Evolutionary conservation across 2,797 vertebrate species (phyloP).

Genomic region (Florisuga fusca): DNA sequence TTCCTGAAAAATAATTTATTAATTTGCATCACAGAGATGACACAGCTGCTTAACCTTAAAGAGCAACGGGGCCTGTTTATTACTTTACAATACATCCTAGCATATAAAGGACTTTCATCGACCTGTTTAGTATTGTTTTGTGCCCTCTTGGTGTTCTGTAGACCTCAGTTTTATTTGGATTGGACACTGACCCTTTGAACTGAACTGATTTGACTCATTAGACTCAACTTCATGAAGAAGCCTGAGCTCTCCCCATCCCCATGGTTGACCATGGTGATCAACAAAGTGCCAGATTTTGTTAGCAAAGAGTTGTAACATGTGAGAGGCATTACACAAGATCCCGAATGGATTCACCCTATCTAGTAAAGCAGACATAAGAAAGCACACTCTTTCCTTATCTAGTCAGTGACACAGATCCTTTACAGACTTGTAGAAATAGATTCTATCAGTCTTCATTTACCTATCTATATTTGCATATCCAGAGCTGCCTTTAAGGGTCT

Average conservation of each 20-base stretch:
- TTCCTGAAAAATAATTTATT: neutral
- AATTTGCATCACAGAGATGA: neutral
- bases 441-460: neutral
- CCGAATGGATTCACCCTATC: neutral
- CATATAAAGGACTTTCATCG: accelerated
- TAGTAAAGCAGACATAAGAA: neutral
- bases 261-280: neutral
- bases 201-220: neutral
- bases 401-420: neutral
- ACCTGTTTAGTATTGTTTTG: neutral
- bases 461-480: neutral
- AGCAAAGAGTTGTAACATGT: neutral
- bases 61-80: neutral
- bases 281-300: neutral
- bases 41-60: slow-evolving; percentile 3
- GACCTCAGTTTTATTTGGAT: neutral
- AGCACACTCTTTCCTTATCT: neutral
- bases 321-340: neutral
- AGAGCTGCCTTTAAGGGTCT: neutral
- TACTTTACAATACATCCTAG: neutral
- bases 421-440: neutral
- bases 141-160: neutral
- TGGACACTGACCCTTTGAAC: neutral
- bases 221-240: neutral
- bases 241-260: neutral